Percentiles rank a stretch among this genome's conserved stretches.
phyloP scores from a whole-genome alignment of 2,888 invertebrate species.

The Ceraclea dissimilis region DNA sequence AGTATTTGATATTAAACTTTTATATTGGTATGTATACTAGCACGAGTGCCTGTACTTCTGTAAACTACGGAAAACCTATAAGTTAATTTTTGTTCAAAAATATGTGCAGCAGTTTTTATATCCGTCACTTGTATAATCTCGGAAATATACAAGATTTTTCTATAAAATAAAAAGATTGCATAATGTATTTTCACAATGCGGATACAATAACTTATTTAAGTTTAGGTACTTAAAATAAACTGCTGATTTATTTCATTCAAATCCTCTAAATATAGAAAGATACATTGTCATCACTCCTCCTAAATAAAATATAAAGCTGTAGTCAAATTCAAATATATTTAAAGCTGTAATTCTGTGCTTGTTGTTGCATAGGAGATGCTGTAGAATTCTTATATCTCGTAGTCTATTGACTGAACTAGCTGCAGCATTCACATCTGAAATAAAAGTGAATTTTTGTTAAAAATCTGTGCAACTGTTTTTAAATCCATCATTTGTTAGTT shows the following conservation, averaged over 20 bases:
- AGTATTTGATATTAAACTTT: no score
- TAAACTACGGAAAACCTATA: no score
- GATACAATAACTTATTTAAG: no score
- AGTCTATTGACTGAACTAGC: background rate
- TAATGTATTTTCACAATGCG: no score
- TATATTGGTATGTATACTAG: no score
- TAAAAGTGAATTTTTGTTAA: background rate
- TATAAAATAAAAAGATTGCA: no score
- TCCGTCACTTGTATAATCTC: no score
- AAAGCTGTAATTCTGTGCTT: background rate
- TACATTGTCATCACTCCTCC: background rate
- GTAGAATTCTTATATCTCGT: background rate
- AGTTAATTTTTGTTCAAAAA: no score
- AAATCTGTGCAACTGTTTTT: background rate
- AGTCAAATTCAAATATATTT: background rate
- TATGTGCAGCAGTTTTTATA: no score
- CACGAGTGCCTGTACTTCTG: no score
- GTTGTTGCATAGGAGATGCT: background rate
- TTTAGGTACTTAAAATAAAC: no score
- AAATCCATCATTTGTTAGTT: background rate
- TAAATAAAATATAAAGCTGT: background rate
- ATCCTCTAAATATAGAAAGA: background rate
- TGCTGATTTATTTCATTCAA: background rate
- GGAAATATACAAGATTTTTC: no score
- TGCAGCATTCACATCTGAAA: background rate